A percentile compares a stretch with the other conserved stretches of the same genome.
Conservation (phyloP, 2,888 invertebrate genomes). For the Brenthis hecate region DNA sequence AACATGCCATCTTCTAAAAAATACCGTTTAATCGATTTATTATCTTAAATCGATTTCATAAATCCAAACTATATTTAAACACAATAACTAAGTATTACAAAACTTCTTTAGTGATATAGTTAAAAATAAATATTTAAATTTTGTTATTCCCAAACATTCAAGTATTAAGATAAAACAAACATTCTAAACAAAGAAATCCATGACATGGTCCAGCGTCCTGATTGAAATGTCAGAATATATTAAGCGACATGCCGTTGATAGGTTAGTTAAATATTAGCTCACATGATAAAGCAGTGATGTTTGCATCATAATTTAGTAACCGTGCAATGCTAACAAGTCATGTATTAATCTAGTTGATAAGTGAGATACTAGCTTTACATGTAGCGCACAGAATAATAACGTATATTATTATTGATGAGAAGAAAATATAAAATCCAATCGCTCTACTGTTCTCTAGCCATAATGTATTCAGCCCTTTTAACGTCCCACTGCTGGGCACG, state of each 20-base stretch:
- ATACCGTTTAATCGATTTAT: no score
- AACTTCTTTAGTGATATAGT: no score
- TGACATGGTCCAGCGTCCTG: constrained; percentile 5
- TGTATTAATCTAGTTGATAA: constrained; percentile 20
- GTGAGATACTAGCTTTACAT: background rate
- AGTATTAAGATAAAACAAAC: background rate
- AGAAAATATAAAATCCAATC: no score
- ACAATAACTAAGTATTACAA: no score
- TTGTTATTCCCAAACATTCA: background rate
- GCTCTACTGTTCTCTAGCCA: no score
- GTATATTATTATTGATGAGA: no score
- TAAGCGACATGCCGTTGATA: constrained; percentile 18
- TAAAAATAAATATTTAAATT: no score
- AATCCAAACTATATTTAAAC: no score
- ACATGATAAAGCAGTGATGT: constrained; percentile 25
- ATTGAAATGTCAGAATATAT: constrained; percentile 33
- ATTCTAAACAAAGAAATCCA: background rate
- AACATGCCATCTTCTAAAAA: no score
- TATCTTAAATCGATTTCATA: no score
- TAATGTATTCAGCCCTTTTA: no score
- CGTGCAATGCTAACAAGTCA: constrained; percentile 20
- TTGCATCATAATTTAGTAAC: constrained; percentile 25
- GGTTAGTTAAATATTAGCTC: constrained; percentile 32
- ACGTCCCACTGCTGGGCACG: no score
- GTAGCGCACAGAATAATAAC: background rate